phyloP scores from a whole-genome alignment of 2,113 vertebrate species.

The Dendropsophus ebraccatus region DNA sequence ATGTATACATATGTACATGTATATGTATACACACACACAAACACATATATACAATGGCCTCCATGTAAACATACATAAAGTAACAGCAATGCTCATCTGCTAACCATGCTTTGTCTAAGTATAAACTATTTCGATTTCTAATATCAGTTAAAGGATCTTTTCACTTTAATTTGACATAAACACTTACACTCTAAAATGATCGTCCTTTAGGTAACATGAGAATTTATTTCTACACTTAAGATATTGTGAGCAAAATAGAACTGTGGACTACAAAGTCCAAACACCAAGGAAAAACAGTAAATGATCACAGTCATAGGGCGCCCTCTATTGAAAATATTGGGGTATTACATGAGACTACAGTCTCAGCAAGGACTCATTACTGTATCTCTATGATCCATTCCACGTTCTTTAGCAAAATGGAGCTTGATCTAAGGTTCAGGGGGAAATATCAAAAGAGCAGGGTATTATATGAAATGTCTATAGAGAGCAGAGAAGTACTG shows the following conservation, averaged over 20 bases:
- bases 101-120: not conserved
- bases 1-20: too few relatives aligned
- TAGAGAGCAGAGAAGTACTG: not conserved
- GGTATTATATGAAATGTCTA: not conserved
- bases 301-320: not conserved
- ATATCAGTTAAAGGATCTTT: not conserved
- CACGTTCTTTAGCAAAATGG: not conserved
- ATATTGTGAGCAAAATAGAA: not conserved
- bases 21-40: too few relatives aligned
- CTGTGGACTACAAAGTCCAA: not conserved
- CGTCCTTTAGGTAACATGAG: not conserved
- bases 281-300: not conserved
- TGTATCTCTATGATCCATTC: too few relatives aligned
- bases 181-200: not conserved
- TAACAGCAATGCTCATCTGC: slow-evolving; percentile 2
- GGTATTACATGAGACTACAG: not conserved
- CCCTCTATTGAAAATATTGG: not conserved
- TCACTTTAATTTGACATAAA: not conserved
- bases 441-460: not conserved
- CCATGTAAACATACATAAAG: not conserved
- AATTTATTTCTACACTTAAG: not conserved
- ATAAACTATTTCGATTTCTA: not conserved
- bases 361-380: not conserved
- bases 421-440: too few relatives aligned
- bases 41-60: not conserved